phyloP scores from a whole-genome alignment of 2,113 vertebrate genomes.

The Microtus pennsylvanicus region DNA sequence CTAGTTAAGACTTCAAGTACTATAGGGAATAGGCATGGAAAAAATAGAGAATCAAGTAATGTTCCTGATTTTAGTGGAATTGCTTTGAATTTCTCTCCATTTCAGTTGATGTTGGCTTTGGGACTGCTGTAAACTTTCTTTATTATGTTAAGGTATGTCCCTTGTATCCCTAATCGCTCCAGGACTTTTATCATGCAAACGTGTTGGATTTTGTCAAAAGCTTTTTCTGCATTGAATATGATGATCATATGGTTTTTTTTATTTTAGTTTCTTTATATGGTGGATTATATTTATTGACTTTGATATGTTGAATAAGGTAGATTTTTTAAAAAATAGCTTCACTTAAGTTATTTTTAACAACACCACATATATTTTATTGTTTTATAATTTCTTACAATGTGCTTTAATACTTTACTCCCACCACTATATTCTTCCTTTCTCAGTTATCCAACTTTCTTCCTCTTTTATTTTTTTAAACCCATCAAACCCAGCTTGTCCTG shows the following conservation, averaged over 20 bases:
- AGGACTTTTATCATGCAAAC: neutral
- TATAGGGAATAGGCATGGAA: neutral
- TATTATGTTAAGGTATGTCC: neutral
- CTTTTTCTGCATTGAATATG: neutral
- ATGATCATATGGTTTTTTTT: neutral
- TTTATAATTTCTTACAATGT: neutral
- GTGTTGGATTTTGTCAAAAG: neutral
- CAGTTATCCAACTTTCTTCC: neutral
- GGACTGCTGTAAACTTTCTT: neutral
- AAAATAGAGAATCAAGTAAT: neutral
- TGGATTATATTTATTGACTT: neutral
- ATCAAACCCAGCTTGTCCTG: neutral
- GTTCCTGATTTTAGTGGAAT: neutral
- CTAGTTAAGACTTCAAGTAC: neutral
- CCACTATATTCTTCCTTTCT: neutral
- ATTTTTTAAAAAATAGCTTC: neutral
- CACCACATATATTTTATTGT: neutral
- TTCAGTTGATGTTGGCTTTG: neutral
- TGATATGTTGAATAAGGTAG: neutral
- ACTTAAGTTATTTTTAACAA: neutral
- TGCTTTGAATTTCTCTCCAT: neutral
- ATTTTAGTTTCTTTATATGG: neutral
- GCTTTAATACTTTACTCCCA: neutral
- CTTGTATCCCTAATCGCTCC: neutral
- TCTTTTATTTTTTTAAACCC: neutral